phyloP scores from a whole-genome alignment of 2,888 invertebrate genomes.

The Hypsopygia costalis region DNA sequence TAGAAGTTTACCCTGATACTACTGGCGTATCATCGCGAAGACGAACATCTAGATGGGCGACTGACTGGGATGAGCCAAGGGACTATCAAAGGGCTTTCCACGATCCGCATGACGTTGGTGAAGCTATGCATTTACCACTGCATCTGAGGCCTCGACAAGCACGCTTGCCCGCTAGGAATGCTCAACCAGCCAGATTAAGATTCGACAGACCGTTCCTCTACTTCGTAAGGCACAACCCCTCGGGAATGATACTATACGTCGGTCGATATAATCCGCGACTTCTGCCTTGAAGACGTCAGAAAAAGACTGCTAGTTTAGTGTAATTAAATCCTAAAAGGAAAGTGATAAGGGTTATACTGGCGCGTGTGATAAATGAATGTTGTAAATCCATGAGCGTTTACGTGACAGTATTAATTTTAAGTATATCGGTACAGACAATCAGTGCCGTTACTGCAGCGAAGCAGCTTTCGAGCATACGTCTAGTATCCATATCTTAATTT shows the following conservation, averaged over 20 bases:
- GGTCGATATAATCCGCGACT: conserved; percentile 93
- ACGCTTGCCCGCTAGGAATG: conserved; percentile 83
- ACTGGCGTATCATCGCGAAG: conserved; percentile 59
- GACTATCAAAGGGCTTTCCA: conserved; percentile 86
- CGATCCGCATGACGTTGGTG: conserved; percentile 80
- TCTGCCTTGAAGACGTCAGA: conserved; percentile 80
- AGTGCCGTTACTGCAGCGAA: conserved; percentile 26
- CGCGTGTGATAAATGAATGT: conserved; percentile 64
- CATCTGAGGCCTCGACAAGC: conserved; percentile 87
- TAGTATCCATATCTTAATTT: conserved; percentile 44
- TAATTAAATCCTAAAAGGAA: conserved; percentile 71
- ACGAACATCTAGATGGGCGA: conserved; percentile 69
- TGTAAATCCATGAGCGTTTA: conserved; percentile 63
- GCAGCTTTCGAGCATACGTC: conserved; percentile 11
- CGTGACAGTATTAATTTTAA: conserved; percentile 74
- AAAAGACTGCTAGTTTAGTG: conserved; percentile 74
- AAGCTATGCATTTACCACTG: conserved; percentile 81
- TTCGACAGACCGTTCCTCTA: conserved; percentile 94
- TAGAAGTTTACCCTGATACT: conserved; percentile 90
- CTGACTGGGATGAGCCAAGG: conserved; percentile 76
- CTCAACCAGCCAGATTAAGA: conserved; percentile 85
- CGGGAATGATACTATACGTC: conserved; percentile 93
- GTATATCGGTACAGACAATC: conserved; percentile 53
- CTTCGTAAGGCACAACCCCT: conserved; percentile 93
- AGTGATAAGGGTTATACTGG: conserved; percentile 67